phyloP scores from a whole-genome alignment of 2,113 vertebrate genomes.

The Eubucco bourcierii region DNA sequence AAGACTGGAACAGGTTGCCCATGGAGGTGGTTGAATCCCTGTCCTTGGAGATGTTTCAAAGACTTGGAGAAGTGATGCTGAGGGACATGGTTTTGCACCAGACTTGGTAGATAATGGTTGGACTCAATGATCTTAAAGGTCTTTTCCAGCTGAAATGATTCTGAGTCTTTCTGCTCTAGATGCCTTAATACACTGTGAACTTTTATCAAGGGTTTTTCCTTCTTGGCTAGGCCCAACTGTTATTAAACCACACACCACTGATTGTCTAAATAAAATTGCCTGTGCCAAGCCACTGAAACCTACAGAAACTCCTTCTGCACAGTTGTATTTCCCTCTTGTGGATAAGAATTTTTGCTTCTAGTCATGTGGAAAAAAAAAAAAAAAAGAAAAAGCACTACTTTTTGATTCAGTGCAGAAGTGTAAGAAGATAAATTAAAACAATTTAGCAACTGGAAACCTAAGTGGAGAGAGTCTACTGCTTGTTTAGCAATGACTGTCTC shows the following conservation, averaged over 20 bases:
- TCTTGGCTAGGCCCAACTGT: neutral
- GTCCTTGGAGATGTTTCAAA: too few species aligned
- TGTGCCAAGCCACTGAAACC: neutral
- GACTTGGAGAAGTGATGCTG: too few species aligned
- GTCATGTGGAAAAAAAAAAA: neutral
- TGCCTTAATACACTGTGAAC: neutral
- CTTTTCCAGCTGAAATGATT: too few species aligned
- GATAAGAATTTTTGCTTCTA: neutral
- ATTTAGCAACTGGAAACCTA: neutral
- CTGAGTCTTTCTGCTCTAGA: neutral
- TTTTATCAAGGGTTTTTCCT: neutral
- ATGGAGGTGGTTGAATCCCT: too few species aligned
- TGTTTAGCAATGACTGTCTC: conserved; percentile 18
- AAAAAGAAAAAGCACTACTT: neutral
- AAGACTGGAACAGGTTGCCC: too few species aligned
- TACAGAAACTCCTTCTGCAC: neutral
- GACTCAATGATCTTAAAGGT: too few species aligned
- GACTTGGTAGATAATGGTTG: too few species aligned
- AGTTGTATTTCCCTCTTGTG: neutral
- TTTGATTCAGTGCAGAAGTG: neutral
- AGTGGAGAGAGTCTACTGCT: neutral
- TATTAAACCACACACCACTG: neutral
- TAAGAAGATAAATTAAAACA: neutral
- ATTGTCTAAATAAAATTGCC: neutral
- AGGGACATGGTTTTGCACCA: too few species aligned